Conservation (phyloP, 1,140 invertebrate species). For the Zaprionus camerounensis region DNA sequence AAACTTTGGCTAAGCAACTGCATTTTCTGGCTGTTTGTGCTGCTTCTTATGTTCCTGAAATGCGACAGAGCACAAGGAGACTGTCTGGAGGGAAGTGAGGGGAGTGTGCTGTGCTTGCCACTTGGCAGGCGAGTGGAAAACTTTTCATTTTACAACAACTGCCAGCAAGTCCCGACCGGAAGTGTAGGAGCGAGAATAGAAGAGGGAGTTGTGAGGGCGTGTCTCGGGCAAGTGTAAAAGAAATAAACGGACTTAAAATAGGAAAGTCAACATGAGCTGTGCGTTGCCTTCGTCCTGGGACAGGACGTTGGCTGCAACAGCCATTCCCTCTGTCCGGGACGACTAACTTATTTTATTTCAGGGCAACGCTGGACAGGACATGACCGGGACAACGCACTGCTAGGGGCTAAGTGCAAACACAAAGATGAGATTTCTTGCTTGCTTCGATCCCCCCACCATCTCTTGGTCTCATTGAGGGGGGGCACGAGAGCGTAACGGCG, state of each 20-base stretch:
- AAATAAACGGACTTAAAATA: conserved; percentile 82
- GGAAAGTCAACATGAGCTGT: conserved; percentile 80
- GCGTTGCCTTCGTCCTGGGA: conserved; percentile 65
- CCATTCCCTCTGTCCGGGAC: conserved; percentile 43
- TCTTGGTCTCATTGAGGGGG: not conserved
- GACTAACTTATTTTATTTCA: conserved; percentile 77
- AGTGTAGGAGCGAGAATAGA: not conserved
- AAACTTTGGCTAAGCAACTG: conserved; percentile 61
- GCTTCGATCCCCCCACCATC: not conserved
- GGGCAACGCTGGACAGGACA: conserved; percentile 27
- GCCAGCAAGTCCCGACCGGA: conserved; percentile 29
- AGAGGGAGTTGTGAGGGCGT: not conserved
- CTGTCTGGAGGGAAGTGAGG: not conserved
- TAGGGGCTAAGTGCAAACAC: conserved; percentile 57
- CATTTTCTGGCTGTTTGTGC: conserved; percentile 24
- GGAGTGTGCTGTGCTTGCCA: conserved; percentile 37
- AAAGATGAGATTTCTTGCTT: conserved; percentile 76
- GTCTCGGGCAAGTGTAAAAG: conserved; percentile 69
- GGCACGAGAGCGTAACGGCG: conserved; percentile 75
- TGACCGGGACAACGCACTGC: conserved; percentile 13
- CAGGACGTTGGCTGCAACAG: conserved; percentile 61
- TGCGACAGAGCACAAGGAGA: not conserved
- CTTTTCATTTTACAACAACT: conserved; percentile 63
- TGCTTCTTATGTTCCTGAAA: conserved; percentile 2
- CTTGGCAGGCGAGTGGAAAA: conserved; percentile 67